Base-by-base conservation (phyloP, 2,797 vertebrate genomes). In the Rhinatrema bivittatum region DNA sequence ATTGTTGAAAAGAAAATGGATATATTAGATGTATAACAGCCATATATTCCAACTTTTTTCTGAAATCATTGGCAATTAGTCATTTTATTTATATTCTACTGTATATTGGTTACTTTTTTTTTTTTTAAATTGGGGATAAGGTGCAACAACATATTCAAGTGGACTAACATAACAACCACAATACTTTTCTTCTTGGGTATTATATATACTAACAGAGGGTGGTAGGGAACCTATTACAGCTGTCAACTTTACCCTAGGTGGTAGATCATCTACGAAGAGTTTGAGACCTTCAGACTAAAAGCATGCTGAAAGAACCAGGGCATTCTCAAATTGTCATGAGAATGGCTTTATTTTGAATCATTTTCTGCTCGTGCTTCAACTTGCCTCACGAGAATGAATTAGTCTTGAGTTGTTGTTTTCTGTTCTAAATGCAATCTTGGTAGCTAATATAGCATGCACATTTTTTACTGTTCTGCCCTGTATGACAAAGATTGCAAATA, bases 381-480 rank as follows among this genome's bases (percentile, higher is more conserved):
- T 43, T 11, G 36, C 5, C 17, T 59, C 20, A 28, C 40, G 46
- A 25, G 35, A 44, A 27, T 42, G 23, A 34, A 31, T 53, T 29
- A 29, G 30, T 3, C 39, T 25, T 7, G 35, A 49, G 42, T 24
- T 16, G n/a, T n/a, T n/a, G 25, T 49, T 46, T 38, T 41, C 52
- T 32, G 10, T 19, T 56, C 47, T 26, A 41, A 42, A 49, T 49
- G 49, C 46, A 30, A 36, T 42, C 28, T 13, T 16, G 32, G 32
- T 22, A 38, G 27, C 27, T 22, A 46, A 18, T 15, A 35, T 35
- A 22, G 25, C 36, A 34, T 36, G 28, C 46, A 21, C 9, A 31
- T 42, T 40, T 40, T 41, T 25, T 32, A n/a, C 41, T 31, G 22
- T 26, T 48, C 40, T 41, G 36, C 32, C 33, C 32, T 39, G 10